These are phyloP conservation scores for Maconellicoccus hirsutus DNA, from an alignment of 1,140 invertebrate genomes.

Conservation along the genomic window DNA sequence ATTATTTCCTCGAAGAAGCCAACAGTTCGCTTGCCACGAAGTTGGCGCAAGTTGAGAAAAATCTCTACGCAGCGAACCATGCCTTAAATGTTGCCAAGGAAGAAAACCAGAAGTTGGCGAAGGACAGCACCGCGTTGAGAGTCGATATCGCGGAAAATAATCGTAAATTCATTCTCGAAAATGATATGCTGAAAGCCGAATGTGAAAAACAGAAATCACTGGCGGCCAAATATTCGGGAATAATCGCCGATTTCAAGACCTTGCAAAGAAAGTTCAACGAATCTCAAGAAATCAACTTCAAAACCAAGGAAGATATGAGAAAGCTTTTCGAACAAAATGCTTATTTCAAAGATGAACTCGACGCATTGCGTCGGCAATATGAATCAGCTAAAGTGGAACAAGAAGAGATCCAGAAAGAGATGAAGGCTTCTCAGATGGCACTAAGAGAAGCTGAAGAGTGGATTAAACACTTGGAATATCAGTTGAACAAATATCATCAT, in stretches of 20 bases:
- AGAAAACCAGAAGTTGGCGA: background rate
- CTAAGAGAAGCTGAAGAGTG: background rate
- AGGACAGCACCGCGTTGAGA: background rate
- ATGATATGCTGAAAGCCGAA: background rate
- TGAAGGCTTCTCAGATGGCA: background rate
- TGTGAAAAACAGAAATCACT: slow-evolving; percentile 1
- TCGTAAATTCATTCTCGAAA: background rate
- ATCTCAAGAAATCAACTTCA: background rate
- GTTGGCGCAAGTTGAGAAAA: background rate
- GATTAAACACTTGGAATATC: slow-evolving; percentile 11
- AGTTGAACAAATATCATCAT: background rate
- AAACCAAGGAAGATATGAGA: background rate
- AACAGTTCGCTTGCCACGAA: background rate
- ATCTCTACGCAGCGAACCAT: background rate
- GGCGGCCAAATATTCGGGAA: background rate
- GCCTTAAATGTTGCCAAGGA: background rate
- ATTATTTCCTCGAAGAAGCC: background rate
- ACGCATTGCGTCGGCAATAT: background rate
- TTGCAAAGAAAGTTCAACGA: background rate
- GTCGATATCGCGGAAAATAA: background rate
- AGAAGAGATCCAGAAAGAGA: background rate
- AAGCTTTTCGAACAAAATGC: background rate
- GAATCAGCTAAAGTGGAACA: background rate
- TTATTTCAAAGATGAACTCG: background rate
- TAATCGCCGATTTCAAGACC: background rate